Percentiles rank a stretch among this genome's conserved stretches.
phyloP scores from a whole-genome alignment of 2,797 vertebrate genomes.

The Gymnocypris eckloni region DNA sequence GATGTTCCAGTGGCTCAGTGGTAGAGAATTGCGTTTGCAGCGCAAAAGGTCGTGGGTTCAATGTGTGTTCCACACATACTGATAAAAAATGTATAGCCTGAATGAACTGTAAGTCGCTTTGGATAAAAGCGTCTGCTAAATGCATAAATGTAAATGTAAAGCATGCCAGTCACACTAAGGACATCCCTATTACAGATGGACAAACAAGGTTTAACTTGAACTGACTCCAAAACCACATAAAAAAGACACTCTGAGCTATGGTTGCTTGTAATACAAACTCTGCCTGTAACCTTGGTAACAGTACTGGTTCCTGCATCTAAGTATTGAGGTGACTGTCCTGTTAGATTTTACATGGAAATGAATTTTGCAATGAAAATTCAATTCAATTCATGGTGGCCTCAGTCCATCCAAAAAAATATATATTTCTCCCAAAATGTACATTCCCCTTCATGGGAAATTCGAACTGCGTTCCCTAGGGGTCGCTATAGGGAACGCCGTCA shows the following conservation, averaged over 20 bases:
- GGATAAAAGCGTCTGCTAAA: too few relatives aligned
- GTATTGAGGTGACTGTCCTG: slow-evolving; percentile 59
- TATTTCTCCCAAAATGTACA: not conserved
- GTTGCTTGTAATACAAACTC: slow-evolving; percentile 56
- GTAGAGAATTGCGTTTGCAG: too few relatives aligned
- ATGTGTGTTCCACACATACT: too few relatives aligned
- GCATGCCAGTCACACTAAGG: slow-evolving; percentile 49
- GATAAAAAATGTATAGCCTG: too few relatives aligned
- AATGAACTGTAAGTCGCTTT: too few relatives aligned
- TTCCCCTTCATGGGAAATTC: not conserved
- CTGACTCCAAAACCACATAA: not conserved
- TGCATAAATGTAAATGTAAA: too few relatives aligned
- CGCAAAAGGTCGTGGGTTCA: too few relatives aligned
- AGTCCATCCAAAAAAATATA: slow-evolving; percentile 27
- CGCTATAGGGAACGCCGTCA: too few relatives aligned
- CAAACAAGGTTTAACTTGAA: not conserved
- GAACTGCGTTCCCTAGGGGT: too few relatives aligned
- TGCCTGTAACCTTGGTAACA: slow-evolving; percentile 72
- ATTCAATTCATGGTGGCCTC: not conserved
- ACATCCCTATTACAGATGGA: slow-evolving; percentile 10
- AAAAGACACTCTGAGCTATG: slow-evolving; percentile 21
- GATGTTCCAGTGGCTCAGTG: too few relatives aligned
- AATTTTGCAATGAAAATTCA: slow-evolving; percentile 36
- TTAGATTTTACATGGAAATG: slow-evolving; percentile 60
- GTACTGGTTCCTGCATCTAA: slow-evolving; percentile 45